Conservation (phyloP, 2,888 invertebrate genomes). For the Drosophila prolongata region DNA sequence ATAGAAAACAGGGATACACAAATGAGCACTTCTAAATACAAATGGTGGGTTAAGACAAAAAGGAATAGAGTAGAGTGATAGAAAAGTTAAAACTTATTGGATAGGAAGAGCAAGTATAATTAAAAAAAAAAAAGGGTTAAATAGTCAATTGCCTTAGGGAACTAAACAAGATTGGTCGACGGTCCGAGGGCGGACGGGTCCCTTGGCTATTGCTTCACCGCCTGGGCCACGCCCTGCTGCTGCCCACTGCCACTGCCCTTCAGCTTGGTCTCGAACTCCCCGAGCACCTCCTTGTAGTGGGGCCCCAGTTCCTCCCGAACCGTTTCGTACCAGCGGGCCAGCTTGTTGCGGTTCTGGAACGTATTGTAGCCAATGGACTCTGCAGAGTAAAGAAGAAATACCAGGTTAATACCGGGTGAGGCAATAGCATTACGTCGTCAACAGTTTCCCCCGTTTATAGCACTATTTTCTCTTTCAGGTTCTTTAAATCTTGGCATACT, state of each 20-base stretch:
- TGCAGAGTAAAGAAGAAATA: slow-evolving; percentile 69
- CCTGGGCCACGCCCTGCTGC: slow-evolving; percentile 56
- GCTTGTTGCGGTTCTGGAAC: slow-evolving; percentile 86
- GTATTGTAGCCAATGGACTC: slow-evolving; percentile 89
- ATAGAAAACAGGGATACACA: neutral
- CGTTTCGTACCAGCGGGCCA: slow-evolving; percentile 88
- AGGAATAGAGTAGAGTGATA: neutral
- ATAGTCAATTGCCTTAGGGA: slow-evolving; percentile 16
- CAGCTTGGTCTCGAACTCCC: slow-evolving; percentile 76
- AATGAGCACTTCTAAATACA: neutral
- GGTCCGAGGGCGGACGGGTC: slow-evolving; percentile 1
- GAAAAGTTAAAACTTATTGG: neutral
- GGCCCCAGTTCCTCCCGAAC: slow-evolving; percentile 87
- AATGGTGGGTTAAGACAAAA: neutral
- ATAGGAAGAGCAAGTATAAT: slow-evolving; percentile 13
- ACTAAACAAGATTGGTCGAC: slow-evolving; percentile 26
- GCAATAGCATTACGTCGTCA: too few species aligned
- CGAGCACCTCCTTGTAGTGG: slow-evolving; percentile 87
- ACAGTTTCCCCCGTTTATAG: too few species aligned
- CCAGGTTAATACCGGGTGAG: too few species aligned
- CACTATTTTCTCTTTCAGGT: too few species aligned
- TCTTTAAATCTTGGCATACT: slow-evolving; percentile 47
- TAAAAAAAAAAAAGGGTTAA: slow-evolving; percentile 1
- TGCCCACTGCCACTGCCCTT: slow-evolving; percentile 63
- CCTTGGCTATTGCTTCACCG: slow-evolving; percentile 73